A percentile compares a stretch with the other conserved stretches of the same genome.
phyloP scores from a whole-genome alignment of 1,140 invertebrate species.

The Nebria ingens region DNA sequence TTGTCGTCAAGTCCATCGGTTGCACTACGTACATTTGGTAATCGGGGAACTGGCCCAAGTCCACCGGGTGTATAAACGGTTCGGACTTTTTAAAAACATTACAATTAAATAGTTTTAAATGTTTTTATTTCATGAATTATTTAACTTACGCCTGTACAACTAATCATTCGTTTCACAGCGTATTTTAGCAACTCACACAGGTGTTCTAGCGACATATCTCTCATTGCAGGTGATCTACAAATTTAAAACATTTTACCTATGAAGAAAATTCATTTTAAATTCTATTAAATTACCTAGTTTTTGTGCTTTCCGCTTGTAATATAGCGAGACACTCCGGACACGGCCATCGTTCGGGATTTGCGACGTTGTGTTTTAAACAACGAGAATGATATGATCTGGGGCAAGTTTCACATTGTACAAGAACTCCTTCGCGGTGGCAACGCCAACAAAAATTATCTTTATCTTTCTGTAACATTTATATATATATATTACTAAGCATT shows the following conservation, averaged over 20 bases:
- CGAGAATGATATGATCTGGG: slow-evolving; percentile 74
- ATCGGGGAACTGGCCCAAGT: slow-evolving; percentile 52
- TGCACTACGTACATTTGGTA: slow-evolving; percentile 73
- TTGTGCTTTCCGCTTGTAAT: slow-evolving; percentile 66
- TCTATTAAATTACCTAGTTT: slow-evolving; percentile 35
- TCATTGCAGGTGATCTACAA: slow-evolving; percentile 59
- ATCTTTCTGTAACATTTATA: slow-evolving; percentile 22
- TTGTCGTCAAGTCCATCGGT: slow-evolving; percentile 69
- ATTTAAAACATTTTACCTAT: slow-evolving; percentile 8
- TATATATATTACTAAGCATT: no score
- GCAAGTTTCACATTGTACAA: slow-evolving; percentile 67
- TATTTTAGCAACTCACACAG: slow-evolving; percentile 63
- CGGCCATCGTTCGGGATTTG: slow-evolving; percentile 57
- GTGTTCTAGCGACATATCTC: slow-evolving; percentile 57
- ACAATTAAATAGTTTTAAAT: slow-evolving; percentile 11
- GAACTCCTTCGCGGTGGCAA: slow-evolving; percentile 60
- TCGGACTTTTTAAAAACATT: slow-evolving; percentile 40
- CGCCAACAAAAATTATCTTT: slow-evolving; percentile 82
- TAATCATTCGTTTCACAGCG: slow-evolving; percentile 62
- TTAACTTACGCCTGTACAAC: slow-evolving; percentile 56
- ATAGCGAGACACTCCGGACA: slow-evolving; percentile 78
- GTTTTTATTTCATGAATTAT: no score
- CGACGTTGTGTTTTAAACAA: slow-evolving; percentile 51
- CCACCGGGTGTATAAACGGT: slow-evolving; percentile 65
- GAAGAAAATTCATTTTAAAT: slow-evolving; percentile 12